Conservation (phyloP, 2,797 vertebrate species). For the Ptychobarbus kaznakovi region DNA sequence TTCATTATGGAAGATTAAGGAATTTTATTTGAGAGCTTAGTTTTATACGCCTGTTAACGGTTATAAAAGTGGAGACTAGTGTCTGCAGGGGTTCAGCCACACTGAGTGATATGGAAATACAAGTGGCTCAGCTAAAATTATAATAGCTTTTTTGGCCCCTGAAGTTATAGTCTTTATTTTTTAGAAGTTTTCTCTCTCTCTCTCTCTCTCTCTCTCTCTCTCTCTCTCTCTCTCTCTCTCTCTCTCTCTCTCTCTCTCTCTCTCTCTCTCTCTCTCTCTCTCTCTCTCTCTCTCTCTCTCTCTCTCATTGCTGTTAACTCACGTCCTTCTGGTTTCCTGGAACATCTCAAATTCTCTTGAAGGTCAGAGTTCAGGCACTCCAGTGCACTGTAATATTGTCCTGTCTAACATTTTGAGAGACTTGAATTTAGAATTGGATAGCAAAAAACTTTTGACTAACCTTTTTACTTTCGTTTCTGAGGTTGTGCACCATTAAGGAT, state of each 20-base stretch:
- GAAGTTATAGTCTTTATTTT: constrained; percentile 10
- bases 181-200: background rate
- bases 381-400: constrained; percentile 42
- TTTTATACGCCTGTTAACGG: constrained; percentile 21
- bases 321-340: background rate
- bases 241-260: too few species aligned
- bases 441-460: constrained; percentile 13
- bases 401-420: constrained; percentile 43
- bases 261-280: too few species aligned
- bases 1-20: constrained; percentile 39
- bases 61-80: constrained; percentile 18
- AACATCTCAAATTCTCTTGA: background rate
- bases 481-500: background rate
- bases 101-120: constrained; percentile 20
- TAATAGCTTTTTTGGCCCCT: background rate
- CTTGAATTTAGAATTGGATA: constrained; percentile 27
- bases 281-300: too few species aligned
- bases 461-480: background rate
- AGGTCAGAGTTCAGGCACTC: constrained; percentile 26
- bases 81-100: constrained; percentile 7
- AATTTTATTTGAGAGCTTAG: constrained; percentile 20
- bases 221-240: too few species aligned
- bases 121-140: background rate
- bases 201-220: too few species aligned
- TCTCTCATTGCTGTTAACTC: background rate